phyloP scores from a whole-genome alignment of 1,140 invertebrate genomes.

The Drosophila simulans region DNA sequence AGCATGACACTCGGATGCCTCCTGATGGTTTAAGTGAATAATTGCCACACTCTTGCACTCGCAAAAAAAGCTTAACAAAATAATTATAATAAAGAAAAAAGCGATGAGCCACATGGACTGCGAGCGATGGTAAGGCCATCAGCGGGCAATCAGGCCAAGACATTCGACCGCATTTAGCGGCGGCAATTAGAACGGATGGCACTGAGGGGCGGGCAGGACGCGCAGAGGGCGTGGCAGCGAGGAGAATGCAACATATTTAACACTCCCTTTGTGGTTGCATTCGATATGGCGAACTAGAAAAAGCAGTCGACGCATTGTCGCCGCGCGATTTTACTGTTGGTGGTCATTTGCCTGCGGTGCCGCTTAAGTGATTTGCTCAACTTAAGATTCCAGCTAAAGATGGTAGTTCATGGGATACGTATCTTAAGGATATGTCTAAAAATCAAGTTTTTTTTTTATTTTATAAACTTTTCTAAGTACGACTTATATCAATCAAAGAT shows the following conservation, averaged over 20 bases:
- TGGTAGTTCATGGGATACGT: constrained; percentile 17
- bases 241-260: constrained; percentile 76
- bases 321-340: constrained; percentile 64
- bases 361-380: constrained; percentile 81
- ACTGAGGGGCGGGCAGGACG: constrained; percentile 2
- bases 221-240: constrained; percentile 10
- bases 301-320: constrained; percentile 57
- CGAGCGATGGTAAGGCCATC: constrained; percentile 35
- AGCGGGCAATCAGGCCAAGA: constrained; percentile 43
- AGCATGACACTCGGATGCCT: constrained; percentile 70
- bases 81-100: constrained; percentile 58
- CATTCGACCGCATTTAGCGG: constrained; percentile 12
- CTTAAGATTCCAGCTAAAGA: constrained; percentile 17
- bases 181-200: constrained; percentile 52
- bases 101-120: constrained; percentile 17
- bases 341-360: constrained; percentile 82
- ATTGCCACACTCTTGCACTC: constrained; percentile 61
- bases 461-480: too few species aligned
- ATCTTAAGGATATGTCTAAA: background rate
- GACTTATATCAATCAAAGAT: too few species aligned
- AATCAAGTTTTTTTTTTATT: background rate
- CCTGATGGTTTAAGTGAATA: constrained; percentile 82
- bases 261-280: constrained; percentile 61
- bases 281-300: constrained; percentile 70
- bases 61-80: constrained; percentile 42